phyloP scores from a whole-genome alignment of 2,888 invertebrate species.

The Papilio demoleus region DNA sequence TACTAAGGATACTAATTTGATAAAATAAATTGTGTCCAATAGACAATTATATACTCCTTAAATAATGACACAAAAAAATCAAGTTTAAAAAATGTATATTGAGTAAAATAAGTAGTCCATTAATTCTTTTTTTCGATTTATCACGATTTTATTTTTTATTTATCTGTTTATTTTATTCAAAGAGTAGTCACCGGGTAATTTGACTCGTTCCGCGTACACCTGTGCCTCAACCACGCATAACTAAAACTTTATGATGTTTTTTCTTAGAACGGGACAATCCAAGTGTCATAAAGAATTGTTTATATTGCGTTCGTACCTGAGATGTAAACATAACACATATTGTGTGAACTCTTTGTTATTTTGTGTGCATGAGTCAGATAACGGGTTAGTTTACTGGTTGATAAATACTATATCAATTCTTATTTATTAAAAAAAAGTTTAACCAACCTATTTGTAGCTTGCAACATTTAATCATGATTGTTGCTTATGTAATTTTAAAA shows the following conservation, averaged over 20 bases:
- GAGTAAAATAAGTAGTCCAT: too few species aligned
- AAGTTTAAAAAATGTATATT: too few species aligned
- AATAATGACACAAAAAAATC: too few species aligned
- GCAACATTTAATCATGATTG: neutral
- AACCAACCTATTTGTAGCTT: too few species aligned
- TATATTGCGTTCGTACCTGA: constrained; percentile 21
- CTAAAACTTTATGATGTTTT: neutral
- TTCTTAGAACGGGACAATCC: neutral
- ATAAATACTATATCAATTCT: neutral
- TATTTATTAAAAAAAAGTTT: neutral
- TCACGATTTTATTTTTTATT: too few species aligned
- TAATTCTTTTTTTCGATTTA: too few species aligned
- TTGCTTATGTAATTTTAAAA: too few species aligned
- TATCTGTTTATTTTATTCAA: too few species aligned
- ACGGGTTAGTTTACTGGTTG: neutral
- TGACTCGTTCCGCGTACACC: constrained; percentile 9
- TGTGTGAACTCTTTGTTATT: neutral
- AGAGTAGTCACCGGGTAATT: neutral
- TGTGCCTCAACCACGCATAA: neutral
- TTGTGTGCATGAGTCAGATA: constrained; percentile 23
- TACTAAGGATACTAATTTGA: too few species aligned
- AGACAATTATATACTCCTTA: too few species aligned
- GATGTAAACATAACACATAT: constrained; percentile 14
- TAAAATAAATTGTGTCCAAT: too few species aligned
- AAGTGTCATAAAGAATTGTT: constrained; percentile 9